Conservation (phyloP, 2,113 vertebrate species). For the Odontophorus gujanensis region DNA sequence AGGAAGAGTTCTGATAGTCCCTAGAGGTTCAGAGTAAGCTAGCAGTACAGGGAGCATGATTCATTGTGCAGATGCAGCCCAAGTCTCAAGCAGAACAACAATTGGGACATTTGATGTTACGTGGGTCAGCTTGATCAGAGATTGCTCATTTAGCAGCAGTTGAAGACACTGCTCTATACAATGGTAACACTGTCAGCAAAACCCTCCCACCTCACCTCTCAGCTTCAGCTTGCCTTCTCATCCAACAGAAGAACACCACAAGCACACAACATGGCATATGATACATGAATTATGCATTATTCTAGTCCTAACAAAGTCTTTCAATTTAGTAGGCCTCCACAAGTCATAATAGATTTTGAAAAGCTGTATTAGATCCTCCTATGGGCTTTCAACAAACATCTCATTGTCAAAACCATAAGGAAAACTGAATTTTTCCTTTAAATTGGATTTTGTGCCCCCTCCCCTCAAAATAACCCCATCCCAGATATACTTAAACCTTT, state of each 20-base stretch:
- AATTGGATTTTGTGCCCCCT: not conserved
- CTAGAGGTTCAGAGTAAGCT: fast-evolving
- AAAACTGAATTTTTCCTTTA: not conserved
- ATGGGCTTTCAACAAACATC: not conserved
- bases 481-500: not conserved
- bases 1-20: fast-evolving
- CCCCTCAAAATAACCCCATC: not conserved
- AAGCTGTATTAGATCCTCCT: not conserved
- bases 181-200: fast-evolving
- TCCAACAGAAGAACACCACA: not conserved
- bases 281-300: not conserved
- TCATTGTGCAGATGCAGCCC: fast-evolving
- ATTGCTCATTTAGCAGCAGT: not conserved
- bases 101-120: not conserved
- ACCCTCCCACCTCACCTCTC: not conserved
- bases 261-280: fast-evolving
- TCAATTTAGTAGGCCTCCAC: not conserved
- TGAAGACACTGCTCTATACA: not conserved
- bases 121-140: too few relatives aligned
- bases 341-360: not conserved
- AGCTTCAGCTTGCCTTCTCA: not conserved
- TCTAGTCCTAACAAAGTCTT: not conserved
- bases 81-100: not conserved
- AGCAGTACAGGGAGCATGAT: not conserved
- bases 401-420: not conserved